A percentile compares a stretch with the other conserved stretches of the same genome.
These are phyloP conservation scores for Galeopsomyia nigrocyanea DNA, from an alignment of 2,888 invertebrate species.

Conservation along the genomic window DNA sequence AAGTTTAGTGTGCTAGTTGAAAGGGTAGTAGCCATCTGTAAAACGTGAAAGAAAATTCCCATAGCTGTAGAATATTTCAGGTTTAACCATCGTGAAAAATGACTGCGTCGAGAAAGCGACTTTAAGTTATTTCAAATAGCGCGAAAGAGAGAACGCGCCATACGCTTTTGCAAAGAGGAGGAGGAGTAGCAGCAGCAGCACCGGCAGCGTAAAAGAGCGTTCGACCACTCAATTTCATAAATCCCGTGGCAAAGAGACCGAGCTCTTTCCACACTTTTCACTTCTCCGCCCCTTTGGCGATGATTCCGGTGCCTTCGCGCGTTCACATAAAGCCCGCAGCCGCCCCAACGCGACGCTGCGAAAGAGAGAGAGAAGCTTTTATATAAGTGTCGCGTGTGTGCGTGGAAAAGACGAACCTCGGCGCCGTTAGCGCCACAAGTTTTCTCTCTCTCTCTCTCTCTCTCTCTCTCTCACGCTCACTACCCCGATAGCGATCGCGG, in stretches of 20 bases:
- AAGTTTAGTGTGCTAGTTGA: too few species aligned
- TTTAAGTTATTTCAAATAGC: too few species aligned
- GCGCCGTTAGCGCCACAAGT: conserved; percentile 48
- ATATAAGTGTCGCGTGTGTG: neutral
- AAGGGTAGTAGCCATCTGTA: too few species aligned
- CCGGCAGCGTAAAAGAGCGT: neutral
- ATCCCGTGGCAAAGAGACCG: conserved; percentile 18
- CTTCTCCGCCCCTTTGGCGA: conserved; percentile 23
- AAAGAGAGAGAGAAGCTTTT: neutral
- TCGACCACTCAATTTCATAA: conserved; percentile 35
- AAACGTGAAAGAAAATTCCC: neutral
- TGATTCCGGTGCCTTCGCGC: conserved; percentile 20
- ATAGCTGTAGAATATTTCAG: conserved; percentile 1
- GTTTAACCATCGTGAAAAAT: neutral
- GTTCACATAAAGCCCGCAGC: neutral
- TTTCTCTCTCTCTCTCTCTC: conserved; percentile 28
- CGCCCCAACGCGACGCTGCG: neutral
- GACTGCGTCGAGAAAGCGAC: neutral
- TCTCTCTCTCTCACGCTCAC: conserved; percentile 14
- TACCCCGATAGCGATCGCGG: conserved; percentile 46
- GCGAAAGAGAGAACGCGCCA: too few species aligned
- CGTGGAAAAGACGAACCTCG: conserved; percentile 52
- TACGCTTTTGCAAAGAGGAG: too few species aligned
- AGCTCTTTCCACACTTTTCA: conserved; percentile 24
- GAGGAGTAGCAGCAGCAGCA: too few species aligned